A percentile compares a stretch with the other conserved stretches of the same genome.
Conservation (phyloP, 2,113 vertebrate genomes). For the Amblyornis subalaris region DNA sequence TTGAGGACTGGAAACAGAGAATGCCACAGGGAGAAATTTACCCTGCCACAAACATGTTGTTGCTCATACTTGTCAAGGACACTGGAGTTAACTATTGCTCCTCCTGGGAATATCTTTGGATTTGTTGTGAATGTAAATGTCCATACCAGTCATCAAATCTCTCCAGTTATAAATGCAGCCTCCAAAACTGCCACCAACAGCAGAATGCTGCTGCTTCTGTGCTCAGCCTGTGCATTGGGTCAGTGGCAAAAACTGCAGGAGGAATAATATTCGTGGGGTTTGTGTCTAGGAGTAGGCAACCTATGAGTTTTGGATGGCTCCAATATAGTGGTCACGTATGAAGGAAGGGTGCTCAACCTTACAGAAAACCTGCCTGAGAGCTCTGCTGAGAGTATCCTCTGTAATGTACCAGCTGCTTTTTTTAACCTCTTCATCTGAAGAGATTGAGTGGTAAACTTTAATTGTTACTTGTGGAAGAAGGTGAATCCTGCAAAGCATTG, state of each 20-base stretch:
- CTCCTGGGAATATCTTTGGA: neutral
- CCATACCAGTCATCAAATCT: neutral
- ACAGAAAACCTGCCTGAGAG: neutral
- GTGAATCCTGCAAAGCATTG: neutral
- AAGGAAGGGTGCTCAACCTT: neutral
- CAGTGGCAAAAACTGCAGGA: neutral
- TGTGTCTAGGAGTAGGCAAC: neutral
- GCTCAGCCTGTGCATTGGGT: neutral
- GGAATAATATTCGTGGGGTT: neutral
- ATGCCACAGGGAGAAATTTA: slow-evolving; percentile 12
- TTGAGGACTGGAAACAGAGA: neutral
- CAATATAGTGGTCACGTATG: neutral
- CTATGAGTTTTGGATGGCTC: neutral
- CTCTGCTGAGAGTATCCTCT: neutral
- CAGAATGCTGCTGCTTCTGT: neutral
- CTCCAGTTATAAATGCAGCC: neutral
- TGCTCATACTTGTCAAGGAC: slow-evolving; percentile 19
- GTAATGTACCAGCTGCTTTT: neutral
- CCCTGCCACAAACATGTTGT: neutral
- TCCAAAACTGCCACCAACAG: neutral
- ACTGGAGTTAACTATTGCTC: neutral
- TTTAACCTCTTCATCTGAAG: neutral
- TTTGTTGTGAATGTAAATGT: slow-evolving; percentile 4
- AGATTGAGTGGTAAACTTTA: neutral
- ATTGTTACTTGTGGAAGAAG: neutral